Evolutionary conservation across 2,797 vertebrate genomes (phyloP).

Genomic region (Bryconaethiops microstoma): DNA sequence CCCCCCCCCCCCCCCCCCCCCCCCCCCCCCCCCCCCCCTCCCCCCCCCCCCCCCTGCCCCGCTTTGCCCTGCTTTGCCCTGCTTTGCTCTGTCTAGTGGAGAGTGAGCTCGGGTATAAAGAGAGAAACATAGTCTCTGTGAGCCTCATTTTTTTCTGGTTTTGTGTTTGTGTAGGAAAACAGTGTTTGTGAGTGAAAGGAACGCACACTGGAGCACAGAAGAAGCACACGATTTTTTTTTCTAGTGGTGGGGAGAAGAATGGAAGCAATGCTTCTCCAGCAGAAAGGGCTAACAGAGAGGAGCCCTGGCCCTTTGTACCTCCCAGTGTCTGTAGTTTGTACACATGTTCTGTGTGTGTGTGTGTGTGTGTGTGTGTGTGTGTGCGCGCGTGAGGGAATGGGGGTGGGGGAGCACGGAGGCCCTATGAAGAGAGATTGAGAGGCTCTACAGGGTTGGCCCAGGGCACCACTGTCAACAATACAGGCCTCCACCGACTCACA

Average conservation of each 20-base stretch:
- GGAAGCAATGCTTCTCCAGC: slow-evolving; percentile 48
- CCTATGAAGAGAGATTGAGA: slow-evolving; percentile 65
- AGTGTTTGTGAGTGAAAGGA: slow-evolving; percentile 46
- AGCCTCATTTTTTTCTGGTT: too few relatives aligned
- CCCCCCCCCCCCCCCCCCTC: too few relatives aligned
- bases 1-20: too few relatives aligned
- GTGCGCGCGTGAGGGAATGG: too few relatives aligned
- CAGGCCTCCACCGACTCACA: slow-evolving; percentile 69
- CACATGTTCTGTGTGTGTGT: slow-evolving; percentile 51
- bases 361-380: too few relatives aligned
- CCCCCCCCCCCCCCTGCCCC: too few relatives aligned
- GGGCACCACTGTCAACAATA: slow-evolving; percentile 77
- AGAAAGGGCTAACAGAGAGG: slow-evolving; percentile 45
- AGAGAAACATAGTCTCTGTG: too few relatives aligned
- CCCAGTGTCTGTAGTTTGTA: slow-evolving; percentile 61
- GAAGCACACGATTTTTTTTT: neutral
- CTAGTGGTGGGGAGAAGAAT: slow-evolving; percentile 43
- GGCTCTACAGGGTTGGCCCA: slow-evolving; percentile 72
- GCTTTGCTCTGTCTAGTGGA: too few relatives aligned
- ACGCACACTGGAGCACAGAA: slow-evolving; percentile 11
- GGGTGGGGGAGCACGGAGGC: slow-evolving; percentile 56
- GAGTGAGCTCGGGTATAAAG: too few relatives aligned
- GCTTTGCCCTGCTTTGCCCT: too few relatives aligned
- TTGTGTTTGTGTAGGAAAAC: too few relatives aligned
- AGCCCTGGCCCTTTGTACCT: slow-evolving; percentile 56